Evolutionary conservation across 2,113 vertebrate genomes (phyloP), one percentile per base, ranked within the genome.

Genomic region (Eurystomus gularis): DNA sequence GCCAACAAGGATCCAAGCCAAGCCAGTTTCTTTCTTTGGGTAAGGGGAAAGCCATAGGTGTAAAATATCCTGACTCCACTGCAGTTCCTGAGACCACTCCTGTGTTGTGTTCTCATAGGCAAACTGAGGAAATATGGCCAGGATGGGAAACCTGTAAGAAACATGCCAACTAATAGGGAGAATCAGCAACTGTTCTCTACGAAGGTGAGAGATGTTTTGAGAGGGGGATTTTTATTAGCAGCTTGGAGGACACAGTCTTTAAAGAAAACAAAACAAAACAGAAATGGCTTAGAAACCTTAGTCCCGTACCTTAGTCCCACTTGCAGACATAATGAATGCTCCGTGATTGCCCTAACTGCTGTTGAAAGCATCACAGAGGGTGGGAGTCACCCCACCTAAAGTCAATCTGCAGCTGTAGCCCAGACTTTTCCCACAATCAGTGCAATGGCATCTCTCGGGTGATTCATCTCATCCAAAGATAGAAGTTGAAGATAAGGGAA

Each of bases 81-180:
- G 52, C 6, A 11, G 28, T 20, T 55, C 0, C 0, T 66, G 44
- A 44, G 33, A 55, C 6, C 0, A 0, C 7, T 91, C 17, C 51
- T 62, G 11, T 73, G 33, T 48, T 21, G 13, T 11, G 6, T 70
- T 88, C 42, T 40, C 0, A 0, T 24, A 71, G 33, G 21, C 5
- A 72, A 86, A 77, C 11, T 46, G 42, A 76, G 44, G 64, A 92
- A 83, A 73, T 48, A 61, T 0, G 18, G 16, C 23, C 37, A 88
- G 49, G 10, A 57, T 80, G 26, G 64, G 54, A 86, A 88, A 64
- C 9, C 1, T 26, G 17, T 29, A 26, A 0, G 4, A 79, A 91
- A 82, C 0, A 0, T 20, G 12, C 62, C 19, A 39, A 58, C 21
- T 82, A 46, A 42, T 19, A 97, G 12, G 13, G 64, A 71, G n/a